Conservation (phyloP, 30 jellyfish, hydroid and myxozoan genomes). For the Chrysaora quinquecirrha region DNA sequence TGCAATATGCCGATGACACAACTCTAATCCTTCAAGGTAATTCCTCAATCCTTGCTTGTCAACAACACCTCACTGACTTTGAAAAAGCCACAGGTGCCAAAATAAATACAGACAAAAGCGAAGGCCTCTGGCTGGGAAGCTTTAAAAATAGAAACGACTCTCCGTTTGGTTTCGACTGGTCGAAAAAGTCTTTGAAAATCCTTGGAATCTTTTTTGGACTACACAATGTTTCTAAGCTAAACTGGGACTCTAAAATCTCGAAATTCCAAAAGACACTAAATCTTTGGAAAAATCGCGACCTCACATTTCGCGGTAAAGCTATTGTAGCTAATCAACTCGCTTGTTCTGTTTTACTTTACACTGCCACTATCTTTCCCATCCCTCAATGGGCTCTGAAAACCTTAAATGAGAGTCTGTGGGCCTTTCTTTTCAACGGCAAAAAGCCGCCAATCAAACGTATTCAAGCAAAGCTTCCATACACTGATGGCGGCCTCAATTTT, state of each 20-base stretch:
- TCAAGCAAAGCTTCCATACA: conserved; percentile 38
- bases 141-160: conserved; percentile 20
- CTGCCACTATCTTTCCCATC: conserved; percentile 22
- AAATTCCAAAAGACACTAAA: conserved; percentile 5
- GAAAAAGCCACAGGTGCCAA: conserved; percentile 56
- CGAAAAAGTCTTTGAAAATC: conserved; percentile 23
- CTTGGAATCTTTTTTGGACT: neutral
- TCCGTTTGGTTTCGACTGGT: conserved; percentile 32
- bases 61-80: neutral
- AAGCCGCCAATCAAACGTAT: conserved; percentile 5
- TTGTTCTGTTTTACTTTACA: conserved; percentile 26
- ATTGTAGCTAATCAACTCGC: conserved; percentile 18
- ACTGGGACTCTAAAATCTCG: conserved; percentile 12
- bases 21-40: conserved; percentile 5
- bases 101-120: conserved; percentile 25
- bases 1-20: conserved; percentile 41
- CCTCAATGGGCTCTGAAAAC: conserved; percentile 18
- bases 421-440: conserved; percentile 16
- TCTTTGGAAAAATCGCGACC: conserved; percentile 29
- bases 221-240: neutral
- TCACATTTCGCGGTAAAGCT: conserved; percentile 14
- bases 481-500: conserved; percentile 30
- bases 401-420: conserved; percentile 10
- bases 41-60: neutral
- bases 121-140: conserved; percentile 59